A percentile compares a stretch with the other conserved stretches of the same genome.
These are phyloP conservation scores for Hyalella azteca DNA, from an alignment of 2,888 invertebrate species.

Conservation along the genomic window DNA sequence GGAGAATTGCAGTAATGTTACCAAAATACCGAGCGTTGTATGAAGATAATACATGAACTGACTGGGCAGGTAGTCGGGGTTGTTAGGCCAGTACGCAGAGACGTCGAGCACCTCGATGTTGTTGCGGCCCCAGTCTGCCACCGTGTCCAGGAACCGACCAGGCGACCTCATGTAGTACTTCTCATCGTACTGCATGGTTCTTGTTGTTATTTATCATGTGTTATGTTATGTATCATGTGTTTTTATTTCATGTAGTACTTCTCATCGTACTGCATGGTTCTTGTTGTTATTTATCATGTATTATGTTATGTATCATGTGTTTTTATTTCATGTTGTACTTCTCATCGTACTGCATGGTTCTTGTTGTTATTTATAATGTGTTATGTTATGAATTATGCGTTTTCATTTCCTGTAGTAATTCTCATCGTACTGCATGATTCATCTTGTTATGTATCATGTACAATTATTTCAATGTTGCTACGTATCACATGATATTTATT, in stretches of 20 bases:
- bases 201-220: too few species aligned
- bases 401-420: constrained; percentile 59
- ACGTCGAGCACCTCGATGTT: constrained; percentile 57
- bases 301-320: too few species aligned
- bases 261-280: constrained; percentile 57
- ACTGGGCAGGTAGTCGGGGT: constrained; percentile 60
- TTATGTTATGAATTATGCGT: too few species aligned
- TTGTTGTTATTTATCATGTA: too few species aligned
- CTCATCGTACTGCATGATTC: constrained; percentile 57
- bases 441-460: too few species aligned
- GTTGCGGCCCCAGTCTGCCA: constrained; percentile 51
- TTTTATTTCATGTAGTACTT: constrained; percentile 59
- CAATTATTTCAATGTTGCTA: too few species aligned
- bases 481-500: too few species aligned
- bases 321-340: constrained; percentile 59
- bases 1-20: too few species aligned
- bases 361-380: too few species aligned
- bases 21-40: too few species aligned
- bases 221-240: too few species aligned
- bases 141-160: constrained; percentile 55
- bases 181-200: constrained; percentile 57
- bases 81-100: constrained; percentile 60
- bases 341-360: constrained; percentile 57
- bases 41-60: constrained; percentile 46
- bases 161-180: constrained; percentile 59